A percentile compares a stretch with the other conserved stretches of the same genome.
Evolutionary conservation across 2,797 vertebrate genomes (phyloP).

Genomic region (Staurois parvus): DNA sequence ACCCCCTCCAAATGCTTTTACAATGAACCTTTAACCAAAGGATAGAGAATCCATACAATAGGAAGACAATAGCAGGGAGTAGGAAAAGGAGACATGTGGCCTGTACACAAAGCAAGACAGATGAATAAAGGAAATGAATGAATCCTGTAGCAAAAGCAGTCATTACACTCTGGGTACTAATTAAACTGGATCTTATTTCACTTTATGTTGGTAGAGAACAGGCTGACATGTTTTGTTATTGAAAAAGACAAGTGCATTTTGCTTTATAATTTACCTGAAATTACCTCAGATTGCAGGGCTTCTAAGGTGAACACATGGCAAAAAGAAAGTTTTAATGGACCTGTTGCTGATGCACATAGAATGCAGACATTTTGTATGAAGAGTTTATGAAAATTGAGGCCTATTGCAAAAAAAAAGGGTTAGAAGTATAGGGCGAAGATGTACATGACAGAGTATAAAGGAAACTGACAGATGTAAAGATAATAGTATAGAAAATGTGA

Average conservation of each 20-base stretch:
- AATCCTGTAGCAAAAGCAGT: not conserved
- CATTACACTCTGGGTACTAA: constrained; percentile 36
- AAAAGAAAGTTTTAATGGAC: not conserved
- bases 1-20: not conserved
- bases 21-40: not conserved
- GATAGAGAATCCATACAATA: constrained; percentile 8
- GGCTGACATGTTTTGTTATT: constrained; percentile 7
- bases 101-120: constrained; percentile 11
- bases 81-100: constrained; percentile 14
- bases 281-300: too few species aligned
- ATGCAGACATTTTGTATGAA: not conserved
- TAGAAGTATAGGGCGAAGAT: too few species aligned
- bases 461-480: too few species aligned
- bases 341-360: not conserved
- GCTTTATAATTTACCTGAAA: not conserved
- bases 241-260: constrained; percentile 2
- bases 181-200: constrained; percentile 27
- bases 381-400: not conserved
- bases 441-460: too few species aligned
- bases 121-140: constrained; percentile 24
- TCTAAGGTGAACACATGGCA: not conserved
- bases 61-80: not conserved
- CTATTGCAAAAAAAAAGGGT: too few species aligned
- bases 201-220: constrained; percentile 6
- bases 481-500: too few species aligned